Evolutionary conservation across 2,888 invertebrate species (phyloP), one percentile per base, ranked within the genome.

Genomic region (Griposia aprilina): DNA sequence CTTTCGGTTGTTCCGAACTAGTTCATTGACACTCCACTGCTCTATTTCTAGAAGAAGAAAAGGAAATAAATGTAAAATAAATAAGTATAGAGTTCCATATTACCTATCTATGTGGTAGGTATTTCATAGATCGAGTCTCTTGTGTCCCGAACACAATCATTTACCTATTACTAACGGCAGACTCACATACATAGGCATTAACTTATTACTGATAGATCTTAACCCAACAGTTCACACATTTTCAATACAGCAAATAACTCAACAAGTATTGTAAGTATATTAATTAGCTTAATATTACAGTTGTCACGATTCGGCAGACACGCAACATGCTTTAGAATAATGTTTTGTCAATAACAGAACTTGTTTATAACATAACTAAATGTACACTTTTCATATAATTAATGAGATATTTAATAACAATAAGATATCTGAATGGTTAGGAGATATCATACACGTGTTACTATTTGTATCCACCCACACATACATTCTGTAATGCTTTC

Each of bases 291-390:
- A 81, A 73, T 63, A 67, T 48, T 80, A 74, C 70, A 82, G 66
- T 73, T 74, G 80, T 81, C 67, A 81, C 84, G 85, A 86, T 85
- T 84, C 71, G 41, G 75, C 81, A 78, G 90, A 94, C 94, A 94
- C 95, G 93, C 94, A 94, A 93, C 94, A 95, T 94, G 94, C 94
- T 92, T 93, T 92, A 92, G 87, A 91, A 92, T 88, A 90, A 89
- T 91, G 87, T 93, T 93, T 94, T 92, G 91, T 93, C 88, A 89
- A 91, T 92, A 94, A 88, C 87, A 87, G 76, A 89, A 89, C 71
- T 83, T 74, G 66, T 84, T 77, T 71, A 81, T 88, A 89, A 81
- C 87, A 87, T 78, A 92, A 90, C 84, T 83, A 81, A 90, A 88
- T 85, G 82, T 82, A 88, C 78, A 80, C 63, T 80, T 82, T 76